Evolutionary conservation across 2,797 vertebrate genomes (phyloP), one percentile per base, ranked within the genome.

Genomic region (Steatocranus sp.): DNA sequence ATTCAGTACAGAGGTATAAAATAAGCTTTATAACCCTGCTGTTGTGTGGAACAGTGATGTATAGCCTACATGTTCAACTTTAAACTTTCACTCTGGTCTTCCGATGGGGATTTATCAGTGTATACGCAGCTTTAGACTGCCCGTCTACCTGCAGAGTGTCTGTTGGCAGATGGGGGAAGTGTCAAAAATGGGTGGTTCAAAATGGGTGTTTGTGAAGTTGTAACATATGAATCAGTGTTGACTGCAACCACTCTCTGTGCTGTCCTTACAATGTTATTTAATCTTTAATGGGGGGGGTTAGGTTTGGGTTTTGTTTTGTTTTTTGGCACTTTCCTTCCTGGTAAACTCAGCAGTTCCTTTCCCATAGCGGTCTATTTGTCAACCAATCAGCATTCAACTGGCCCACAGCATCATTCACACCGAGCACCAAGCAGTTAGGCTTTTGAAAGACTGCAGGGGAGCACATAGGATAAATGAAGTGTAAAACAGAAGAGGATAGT

Each of bases 21-120:
- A 43, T 25, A 25, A 68, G 20, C 63, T 43, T 41, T 25, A 3
- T n/a, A 81, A 74, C 63, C 83, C 50, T 7, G 1, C 23, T 48
- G 38, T 79, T 41, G 46, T 66, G 73, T 54, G 48, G 23, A 74
- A 86, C 41, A 74, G 54, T 76, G 27, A 79, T 46, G 63, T 43
- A 18, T 46, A 46, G 23, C 23, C 32, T 8, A 23, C 34, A 53
- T 75, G 76, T 46, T 77, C 10, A 38, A 25, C 79, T 76, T 75
- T 5, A 27, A 48, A 36, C 73, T 43, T 36, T 81, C 25, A 48
- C 53, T 83, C 82, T 73, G 32, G 54, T 86, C 38, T 41, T 79
- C 48, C 70, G 27, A 79, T 32, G 50, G 63, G 36, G 36, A 12
- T 61, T 61, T 61, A 61, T 36, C 11, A 36, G 32, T 36, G 18